Percentiles rank a stretch among this genome's conserved stretches.
Evolutionary conservation across 2,113 vertebrate species (phyloP).

Genomic region (Heliornis fulica): DNA sequence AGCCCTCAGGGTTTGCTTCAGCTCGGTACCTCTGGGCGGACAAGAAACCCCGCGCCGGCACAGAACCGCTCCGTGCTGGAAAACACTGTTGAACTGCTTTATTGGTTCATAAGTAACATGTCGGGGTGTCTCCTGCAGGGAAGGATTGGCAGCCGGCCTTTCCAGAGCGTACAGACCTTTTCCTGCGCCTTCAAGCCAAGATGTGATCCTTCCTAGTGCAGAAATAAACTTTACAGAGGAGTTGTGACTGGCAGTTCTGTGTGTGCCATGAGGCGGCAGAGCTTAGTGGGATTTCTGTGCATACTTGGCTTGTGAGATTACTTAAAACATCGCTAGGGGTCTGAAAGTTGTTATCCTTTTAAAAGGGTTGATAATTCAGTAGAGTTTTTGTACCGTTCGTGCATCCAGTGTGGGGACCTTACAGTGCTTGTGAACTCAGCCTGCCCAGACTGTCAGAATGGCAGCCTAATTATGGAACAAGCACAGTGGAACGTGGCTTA

Average conservation of each 20-base stretch:
- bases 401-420: neutral
- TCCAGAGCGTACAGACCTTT: accelerated
- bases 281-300: neutral
- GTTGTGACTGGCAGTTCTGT: accelerated
- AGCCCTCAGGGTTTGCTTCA: neutral
- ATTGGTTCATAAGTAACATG: neutral
- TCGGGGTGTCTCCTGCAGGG: neutral
- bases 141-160: neutral
- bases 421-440: neutral
- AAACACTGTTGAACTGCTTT: neutral
- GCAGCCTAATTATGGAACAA: neutral
- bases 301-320: neutral
- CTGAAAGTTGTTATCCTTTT: neutral
- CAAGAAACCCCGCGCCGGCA: neutral
- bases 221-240: neutral
- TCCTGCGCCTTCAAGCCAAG: neutral
- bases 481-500: neutral
- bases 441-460: neutral
- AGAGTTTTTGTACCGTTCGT: neutral
- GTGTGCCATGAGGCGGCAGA: neutral
- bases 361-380: neutral
- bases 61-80: neutral
- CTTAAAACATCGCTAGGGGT: neutral
- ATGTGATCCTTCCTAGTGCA: neutral
- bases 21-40: neutral